These are phyloP conservation scores for Cephalopachus bancanus DNA, from an alignment of 2,797 vertebrate species.

Conservation along the genomic window DNA sequence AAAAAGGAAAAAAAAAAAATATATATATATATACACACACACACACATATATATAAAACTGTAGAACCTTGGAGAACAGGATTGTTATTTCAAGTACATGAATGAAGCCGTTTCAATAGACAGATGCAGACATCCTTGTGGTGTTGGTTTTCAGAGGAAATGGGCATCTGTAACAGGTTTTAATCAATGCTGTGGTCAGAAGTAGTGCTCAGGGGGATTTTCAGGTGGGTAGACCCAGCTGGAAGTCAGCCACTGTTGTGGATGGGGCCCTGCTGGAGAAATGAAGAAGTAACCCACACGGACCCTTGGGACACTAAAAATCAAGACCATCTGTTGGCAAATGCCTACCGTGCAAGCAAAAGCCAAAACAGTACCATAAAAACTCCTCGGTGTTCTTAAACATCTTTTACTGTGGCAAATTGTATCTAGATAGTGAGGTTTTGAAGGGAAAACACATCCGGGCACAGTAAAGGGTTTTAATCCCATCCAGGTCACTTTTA, in stretches of 20 bases:
- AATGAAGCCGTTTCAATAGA: background rate
- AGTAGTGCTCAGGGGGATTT: background rate
- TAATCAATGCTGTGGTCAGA: slow-evolving; percentile 24
- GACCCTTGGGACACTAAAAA: background rate
- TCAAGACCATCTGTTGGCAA: background rate
- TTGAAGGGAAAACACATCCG: slow-evolving; percentile 12
- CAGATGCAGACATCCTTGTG: slow-evolving; percentile 34
- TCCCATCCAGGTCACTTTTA: background rate
- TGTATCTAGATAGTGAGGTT: slow-evolving; percentile 21
- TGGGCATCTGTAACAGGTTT: background rate
- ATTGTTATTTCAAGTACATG: slow-evolving; percentile 49
- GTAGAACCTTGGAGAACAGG: background rate
- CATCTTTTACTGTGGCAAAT: background rate
- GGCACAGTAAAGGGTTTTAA: background rate
- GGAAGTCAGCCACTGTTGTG: background rate
- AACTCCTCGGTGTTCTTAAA: background rate
- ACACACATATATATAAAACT: too few species aligned
- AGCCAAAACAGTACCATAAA: background rate
- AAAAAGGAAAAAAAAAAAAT: too few species aligned
- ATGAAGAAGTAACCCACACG: background rate
- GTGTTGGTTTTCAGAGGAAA: background rate
- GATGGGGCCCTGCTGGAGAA: background rate
- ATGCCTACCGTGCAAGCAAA: background rate
- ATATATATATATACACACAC: too few species aligned
- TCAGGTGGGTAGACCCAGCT: background rate